phyloP scores from a whole-genome alignment of 2,888 invertebrate genomes.

The Neoscelio sp. region DNA sequence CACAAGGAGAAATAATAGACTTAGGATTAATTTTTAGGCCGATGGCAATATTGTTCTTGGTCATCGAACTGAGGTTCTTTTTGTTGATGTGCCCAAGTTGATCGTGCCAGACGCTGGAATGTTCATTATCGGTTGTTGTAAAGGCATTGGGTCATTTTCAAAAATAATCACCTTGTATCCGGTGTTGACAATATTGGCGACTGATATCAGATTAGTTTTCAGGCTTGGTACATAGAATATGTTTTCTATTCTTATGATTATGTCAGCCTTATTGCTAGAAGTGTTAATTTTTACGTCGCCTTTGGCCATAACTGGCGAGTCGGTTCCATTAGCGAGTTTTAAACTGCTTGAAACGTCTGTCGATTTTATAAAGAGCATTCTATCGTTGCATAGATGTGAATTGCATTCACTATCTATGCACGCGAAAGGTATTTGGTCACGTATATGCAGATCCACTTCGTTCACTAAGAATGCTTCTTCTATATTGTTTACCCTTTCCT shows the following conservation, averaged over 20 bases:
- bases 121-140: no score
- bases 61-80: no score
- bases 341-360: background rate
- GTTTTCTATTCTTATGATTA: background rate
- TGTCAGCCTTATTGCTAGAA: background rate
- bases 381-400: background rate
- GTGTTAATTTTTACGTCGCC: background rate
- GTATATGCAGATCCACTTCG: no score
- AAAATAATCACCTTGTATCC: no score
- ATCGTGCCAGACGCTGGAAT: no score
- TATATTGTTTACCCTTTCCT: background rate
- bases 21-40: no score
- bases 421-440: no score
- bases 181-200: background rate
- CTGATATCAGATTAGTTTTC: background rate
- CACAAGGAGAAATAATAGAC: no score
- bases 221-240: background rate
- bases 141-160: no score
- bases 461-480: background rate
- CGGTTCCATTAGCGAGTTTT: background rate
- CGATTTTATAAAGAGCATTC: background rate
- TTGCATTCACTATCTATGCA: background rate
- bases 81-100: no score
- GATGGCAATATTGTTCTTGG: no score
- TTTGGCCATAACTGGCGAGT: background rate